Conservation (phyloP, 2,888 invertebrate genomes). For the Nephrotoma appendiculata region DNA sequence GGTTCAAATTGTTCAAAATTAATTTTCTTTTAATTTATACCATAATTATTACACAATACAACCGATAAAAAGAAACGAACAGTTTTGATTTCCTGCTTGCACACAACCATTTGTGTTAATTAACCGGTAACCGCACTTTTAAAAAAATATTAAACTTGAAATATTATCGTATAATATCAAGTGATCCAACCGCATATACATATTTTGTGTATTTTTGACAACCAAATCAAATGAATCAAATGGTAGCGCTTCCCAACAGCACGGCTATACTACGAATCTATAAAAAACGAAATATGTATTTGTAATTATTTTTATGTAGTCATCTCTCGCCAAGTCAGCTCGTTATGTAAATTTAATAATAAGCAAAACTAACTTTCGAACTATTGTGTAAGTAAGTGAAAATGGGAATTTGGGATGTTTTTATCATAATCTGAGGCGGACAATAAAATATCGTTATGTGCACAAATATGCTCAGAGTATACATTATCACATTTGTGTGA, state of each 20-base stretch:
- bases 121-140: background rate
- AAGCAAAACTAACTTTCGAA: background rate
- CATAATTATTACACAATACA: background rate
- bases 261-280: background rate
- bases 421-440: background rate
- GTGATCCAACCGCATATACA: background rate
- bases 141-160: background rate
- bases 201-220: background rate
- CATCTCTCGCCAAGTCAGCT: background rate
- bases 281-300: background rate
- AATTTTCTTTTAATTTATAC: background rate
- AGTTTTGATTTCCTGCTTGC: background rate
- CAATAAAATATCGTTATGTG: background rate
- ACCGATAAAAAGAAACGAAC: background rate
- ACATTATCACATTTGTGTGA: background rate
- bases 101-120: background rate
- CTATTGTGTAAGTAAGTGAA: background rate
- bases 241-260: background rate
- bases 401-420: background rate
- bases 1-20: background rate
- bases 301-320: background rate
- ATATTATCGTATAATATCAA: background rate
- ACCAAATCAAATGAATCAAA: background rate
- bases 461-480: background rate
- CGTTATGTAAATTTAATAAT: background rate